Evolutionary conservation across 2,888 invertebrate species (phyloP), one percentile per base, ranked within the genome.

Genomic region (Calameuta idolon): DNA sequence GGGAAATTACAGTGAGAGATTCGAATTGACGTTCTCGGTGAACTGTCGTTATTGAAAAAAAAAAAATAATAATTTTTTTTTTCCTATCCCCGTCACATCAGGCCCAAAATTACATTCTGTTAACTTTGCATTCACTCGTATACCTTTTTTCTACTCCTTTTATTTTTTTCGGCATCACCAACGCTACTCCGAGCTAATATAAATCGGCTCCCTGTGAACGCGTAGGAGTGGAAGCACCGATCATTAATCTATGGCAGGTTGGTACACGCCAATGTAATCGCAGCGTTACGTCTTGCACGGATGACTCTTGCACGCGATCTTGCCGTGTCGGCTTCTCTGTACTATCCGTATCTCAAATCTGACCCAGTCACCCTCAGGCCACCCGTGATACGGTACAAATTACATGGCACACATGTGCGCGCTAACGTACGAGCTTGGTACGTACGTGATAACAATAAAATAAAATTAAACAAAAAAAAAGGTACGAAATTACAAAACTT

Each of bases 401-500:
- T 69, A 69, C 33, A n/a, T 69, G 12, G 33, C 5, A 12, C 12
- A 30, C 33, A 69, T 30, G n/a, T 33, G 11, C 11, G 31, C 15
- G 15, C 15, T 40, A 40, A 40, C 40, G 40, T 15, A 15, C 15
- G 15, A 40, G 40, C 40, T 15, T 15, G 1, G 40, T 15, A 40
- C 1, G 5, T 40, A 15, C 11, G 11, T 35, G 5, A 5, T 15
- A 2, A 69, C 11, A 30, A 69, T 30, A 69, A 33, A 30, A n/a
- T 12, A 69, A 1, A 23, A 33, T 9, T 1, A 12, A 69, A 12
- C n/a, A 23, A 23, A 11, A 34, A 11, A 33, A 3, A 35, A 12
- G 3, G 33, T 30, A 69, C 30, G 4, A 33, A 77, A 35, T 35
- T 35, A 69, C 31, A 81, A 76, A 80, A 94, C 95, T 95, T 91